These are phyloP conservation scores for Morinoia aosen DNA, from an alignment of 2,888 invertebrate genomes.

Conservation along the genomic window DNA sequence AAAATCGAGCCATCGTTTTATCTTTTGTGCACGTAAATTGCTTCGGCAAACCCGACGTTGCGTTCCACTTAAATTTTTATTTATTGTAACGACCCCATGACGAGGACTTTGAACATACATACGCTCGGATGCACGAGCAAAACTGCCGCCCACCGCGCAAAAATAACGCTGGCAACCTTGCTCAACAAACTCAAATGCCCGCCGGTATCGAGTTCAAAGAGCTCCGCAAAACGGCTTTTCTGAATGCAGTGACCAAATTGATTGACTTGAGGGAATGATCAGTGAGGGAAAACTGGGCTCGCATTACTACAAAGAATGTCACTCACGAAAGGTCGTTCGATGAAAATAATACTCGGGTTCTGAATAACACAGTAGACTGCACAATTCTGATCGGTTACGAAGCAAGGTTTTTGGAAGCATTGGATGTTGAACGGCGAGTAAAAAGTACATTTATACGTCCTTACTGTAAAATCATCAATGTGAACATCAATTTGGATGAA, in stretches of 20 bases:
- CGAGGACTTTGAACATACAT: not conserved
- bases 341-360: too few species aligned
- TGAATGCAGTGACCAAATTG: not conserved
- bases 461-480: too few species aligned
- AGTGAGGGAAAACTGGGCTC: not conserved
- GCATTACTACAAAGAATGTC: not conserved
- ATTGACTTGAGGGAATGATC: not conserved
- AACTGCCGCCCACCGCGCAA: not conserved
- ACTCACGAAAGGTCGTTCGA: not conserved
- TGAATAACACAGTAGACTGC: not conserved
- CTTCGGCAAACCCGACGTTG: constrained; percentile 18
- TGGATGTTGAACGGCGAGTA: too few species aligned
- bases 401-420: too few species aligned
- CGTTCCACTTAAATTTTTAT: constrained; percentile 1
- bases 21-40: constrained; percentile 44
- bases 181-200: not conserved
- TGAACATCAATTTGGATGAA: too few species aligned
- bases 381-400: not conserved
- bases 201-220: not conserved
- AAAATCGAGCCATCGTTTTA: constrained; percentile 43
- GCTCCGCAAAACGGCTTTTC: not conserved
- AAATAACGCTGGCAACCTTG: not conserved
- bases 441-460: too few species aligned
- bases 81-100: constrained; percentile 2
- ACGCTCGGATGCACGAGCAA: not conserved